Evolutionary conservation across 92 coral and sea anemone species (phyloP).

Genomic region (Pocillopora meandrina): DNA sequence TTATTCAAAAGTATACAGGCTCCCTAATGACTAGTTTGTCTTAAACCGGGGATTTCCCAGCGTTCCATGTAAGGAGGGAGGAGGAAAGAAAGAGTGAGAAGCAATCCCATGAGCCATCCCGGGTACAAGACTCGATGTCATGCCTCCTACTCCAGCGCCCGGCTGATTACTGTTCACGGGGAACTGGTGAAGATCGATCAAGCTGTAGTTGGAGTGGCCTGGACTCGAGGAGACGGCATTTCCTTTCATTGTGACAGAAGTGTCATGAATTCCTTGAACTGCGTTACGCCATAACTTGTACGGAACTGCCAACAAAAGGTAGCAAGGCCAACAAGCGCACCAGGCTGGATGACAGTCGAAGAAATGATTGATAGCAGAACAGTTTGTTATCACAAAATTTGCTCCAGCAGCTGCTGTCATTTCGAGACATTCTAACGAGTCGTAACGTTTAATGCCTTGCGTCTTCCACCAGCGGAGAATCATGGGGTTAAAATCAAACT

Average conservation of each 20-base stretch:
- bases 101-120: constrained; percentile 23
- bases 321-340: constrained; percentile 91
- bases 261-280: constrained; percentile 62
- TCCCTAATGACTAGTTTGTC: constrained; percentile 7
- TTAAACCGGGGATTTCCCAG: constrained; percentile 37
- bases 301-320: constrained; percentile 79
- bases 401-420: constrained; percentile 81
- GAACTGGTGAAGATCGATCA: constrained; percentile 46
- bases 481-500: constrained; percentile 89
- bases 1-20: background rate
- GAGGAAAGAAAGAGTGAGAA: constrained; percentile 17
- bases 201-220: constrained; percentile 25
- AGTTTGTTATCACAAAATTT: constrained; percentile 70
- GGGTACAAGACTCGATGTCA: constrained; percentile 19
- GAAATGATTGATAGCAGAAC: constrained; percentile 70
- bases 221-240: constrained; percentile 49
- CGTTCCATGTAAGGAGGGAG: constrained; percentile 31
- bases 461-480: constrained; percentile 87
- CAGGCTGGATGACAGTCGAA: constrained; percentile 89
- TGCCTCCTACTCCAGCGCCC: background rate
- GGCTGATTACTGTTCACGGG: constrained; percentile 45
- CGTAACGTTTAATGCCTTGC: constrained; percentile 89
- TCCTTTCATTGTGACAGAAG: constrained; percentile 61
- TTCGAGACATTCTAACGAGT: constrained; percentile 80
- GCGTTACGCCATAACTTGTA: constrained; percentile 85